phyloP scores from a whole-genome alignment of 2,888 invertebrate species.

The Polydesmus complanatus region DNA sequence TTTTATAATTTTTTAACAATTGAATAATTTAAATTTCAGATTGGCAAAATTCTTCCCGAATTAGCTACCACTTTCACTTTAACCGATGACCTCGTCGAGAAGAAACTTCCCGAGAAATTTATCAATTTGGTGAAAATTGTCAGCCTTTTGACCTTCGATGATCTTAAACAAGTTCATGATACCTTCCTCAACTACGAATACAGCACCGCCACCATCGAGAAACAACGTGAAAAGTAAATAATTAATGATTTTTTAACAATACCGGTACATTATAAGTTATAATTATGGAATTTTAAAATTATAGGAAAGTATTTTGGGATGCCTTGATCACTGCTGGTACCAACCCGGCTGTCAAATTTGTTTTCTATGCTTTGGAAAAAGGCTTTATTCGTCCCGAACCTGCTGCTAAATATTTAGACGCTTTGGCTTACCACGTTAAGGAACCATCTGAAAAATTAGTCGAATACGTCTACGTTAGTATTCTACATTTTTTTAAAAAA shows the following conservation, averaged over 20 bases:
- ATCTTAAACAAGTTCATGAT: constrained; percentile 8
- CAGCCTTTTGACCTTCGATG: constrained; percentile 3
- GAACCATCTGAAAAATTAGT: constrained; percentile 9
- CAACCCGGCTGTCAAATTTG: constrained; percentile 11
- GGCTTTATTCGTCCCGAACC: neutral
- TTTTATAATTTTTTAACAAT: no score
- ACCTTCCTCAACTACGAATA: constrained; percentile 5
- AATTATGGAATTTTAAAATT: neutral
- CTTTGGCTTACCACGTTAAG: constrained; percentile 15
- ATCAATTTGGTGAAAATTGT: constrained; percentile 4
- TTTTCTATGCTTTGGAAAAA: constrained; percentile 7
- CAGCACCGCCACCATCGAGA: constrained; percentile 7
- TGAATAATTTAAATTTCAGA: neutral
- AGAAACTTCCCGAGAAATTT: constrained; percentile 11
- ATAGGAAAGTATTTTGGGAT: constrained; percentile 6
- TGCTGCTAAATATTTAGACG: neutral
- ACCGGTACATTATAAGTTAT: neutral
- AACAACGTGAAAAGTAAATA: constrained; percentile 10
- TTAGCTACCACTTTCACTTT: neutral
- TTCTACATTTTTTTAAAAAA: neutral
- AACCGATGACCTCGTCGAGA: constrained; percentile 3
- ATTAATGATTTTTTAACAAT: neutral
- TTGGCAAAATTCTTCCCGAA: neutral
- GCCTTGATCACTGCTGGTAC: constrained; percentile 12
- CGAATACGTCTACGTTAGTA: constrained; percentile 13